These are phyloP conservation scores for Montipora foliosa DNA, from an alignment of 64 coral and sea anemone species.

Conservation along the genomic window DNA sequence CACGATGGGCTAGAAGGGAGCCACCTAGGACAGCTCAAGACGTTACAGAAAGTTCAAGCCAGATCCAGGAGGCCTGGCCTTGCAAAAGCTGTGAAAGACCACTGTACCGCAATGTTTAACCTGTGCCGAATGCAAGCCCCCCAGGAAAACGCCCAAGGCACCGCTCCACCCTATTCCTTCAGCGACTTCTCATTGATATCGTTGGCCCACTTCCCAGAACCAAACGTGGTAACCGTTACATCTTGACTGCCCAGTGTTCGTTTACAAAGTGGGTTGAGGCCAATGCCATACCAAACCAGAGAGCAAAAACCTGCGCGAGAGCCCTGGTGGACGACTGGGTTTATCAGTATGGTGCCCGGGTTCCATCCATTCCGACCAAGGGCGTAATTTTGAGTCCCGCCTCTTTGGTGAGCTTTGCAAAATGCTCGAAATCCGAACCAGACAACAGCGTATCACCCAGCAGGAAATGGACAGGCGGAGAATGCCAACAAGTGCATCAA, in stretches of 20 bases:
- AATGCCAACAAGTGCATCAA: conserved; percentile 43
- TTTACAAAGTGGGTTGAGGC: conserved; percentile 63
- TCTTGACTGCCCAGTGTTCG: conserved; percentile 54
- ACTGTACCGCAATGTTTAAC: conserved; percentile 40
- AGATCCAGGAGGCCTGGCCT: conserved; percentile 67
- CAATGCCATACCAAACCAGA: conserved; percentile 51
- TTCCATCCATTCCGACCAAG: conserved; percentile 52
- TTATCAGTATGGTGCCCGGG: conserved; percentile 18
- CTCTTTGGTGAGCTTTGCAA: conserved; percentile 42
- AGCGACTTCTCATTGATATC: conserved; percentile 66
- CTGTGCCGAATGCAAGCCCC: conserved; percentile 61
- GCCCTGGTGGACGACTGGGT: conserved; percentile 1
- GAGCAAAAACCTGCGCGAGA: conserved; percentile 8
- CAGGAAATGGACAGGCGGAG: conserved; percentile 53
- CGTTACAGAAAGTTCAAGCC: conserved; percentile 60
- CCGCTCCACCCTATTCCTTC: conserved; percentile 66
- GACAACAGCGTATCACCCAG: conserved; percentile 65
- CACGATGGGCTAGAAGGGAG: conserved; percentile 71
- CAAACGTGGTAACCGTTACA: not conserved
- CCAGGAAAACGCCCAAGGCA: conserved; percentile 11
- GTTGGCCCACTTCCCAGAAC: conserved; percentile 13
- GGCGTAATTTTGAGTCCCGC: conserved; percentile 55
- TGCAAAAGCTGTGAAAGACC: not conserved
- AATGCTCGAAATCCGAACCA: conserved; percentile 12
- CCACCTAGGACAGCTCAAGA: conserved; percentile 61